Evolutionary conservation across 2,888 invertebrate species (phyloP).

Genomic region (Eilema caniola): DNA sequence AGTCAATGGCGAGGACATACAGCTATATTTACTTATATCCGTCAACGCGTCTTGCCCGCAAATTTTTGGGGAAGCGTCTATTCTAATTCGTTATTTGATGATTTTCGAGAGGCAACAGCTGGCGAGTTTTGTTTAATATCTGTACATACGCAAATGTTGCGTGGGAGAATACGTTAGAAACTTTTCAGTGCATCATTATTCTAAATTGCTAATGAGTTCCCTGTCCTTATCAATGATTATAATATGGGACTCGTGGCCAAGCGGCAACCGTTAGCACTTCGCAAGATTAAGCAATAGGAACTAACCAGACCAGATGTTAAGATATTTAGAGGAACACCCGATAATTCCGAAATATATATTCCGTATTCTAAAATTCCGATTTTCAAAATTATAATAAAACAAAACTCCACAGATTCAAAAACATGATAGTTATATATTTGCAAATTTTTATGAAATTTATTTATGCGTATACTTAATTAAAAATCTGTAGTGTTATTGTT

Average conservation of each 20-base stretch:
- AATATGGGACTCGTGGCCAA: background rate
- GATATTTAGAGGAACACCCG: too few relatives aligned
- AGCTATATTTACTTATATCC: constrained; percentile 77
- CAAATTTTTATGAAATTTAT: too few relatives aligned
- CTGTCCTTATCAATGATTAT: background rate
- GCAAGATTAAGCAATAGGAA: too few relatives aligned
- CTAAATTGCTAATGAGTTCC: constrained; percentile 12
- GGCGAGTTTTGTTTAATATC: constrained; percentile 60
- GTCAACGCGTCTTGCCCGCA: constrained; percentile 62
- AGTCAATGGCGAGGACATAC: constrained; percentile 85
- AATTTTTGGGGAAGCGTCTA: constrained; percentile 64
- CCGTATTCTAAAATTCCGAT: too few relatives aligned
- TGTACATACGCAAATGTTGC: constrained; percentile 55
- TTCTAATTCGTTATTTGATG: constrained; percentile 49
- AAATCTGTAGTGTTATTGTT: too few relatives aligned
- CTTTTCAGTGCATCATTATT: constrained; percentile 22
- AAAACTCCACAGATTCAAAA: too few relatives aligned
- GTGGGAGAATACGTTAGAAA: constrained; percentile 53
- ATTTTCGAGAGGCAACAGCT: constrained; percentile 57
- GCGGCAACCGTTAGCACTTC: too few relatives aligned
- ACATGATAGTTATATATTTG: too few relatives aligned
- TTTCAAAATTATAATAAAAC: too few relatives aligned
- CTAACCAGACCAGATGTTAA: too few relatives aligned
- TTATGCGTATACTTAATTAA: too few relatives aligned
- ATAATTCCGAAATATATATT: too few relatives aligned